These are phyloP conservation scores for Tricholaema leucomelas DNA, from an alignment of 2,113 vertebrate species.

Conservation along the genomic window DNA sequence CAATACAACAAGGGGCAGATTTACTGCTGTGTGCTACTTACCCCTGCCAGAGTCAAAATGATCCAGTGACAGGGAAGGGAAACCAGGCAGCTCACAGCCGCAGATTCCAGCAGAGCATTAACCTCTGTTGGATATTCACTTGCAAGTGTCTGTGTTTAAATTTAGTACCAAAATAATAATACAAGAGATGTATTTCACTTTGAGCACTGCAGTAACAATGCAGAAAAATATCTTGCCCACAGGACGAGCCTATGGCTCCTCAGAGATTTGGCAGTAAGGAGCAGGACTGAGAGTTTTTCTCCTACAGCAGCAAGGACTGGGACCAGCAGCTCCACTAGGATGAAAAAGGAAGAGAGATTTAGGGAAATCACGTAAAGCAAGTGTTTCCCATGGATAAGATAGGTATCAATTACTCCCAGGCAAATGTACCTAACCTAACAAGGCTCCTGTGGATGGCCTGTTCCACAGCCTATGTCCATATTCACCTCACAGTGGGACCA, in stretches of 20 bases:
- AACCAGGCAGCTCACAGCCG: not conserved
- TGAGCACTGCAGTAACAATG: not conserved
- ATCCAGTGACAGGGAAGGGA: not conserved
- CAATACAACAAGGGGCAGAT: not conserved
- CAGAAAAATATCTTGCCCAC: not conserved
- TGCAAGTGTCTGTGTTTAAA: not conserved
- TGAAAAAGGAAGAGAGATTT: not conserved
- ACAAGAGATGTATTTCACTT: not conserved
- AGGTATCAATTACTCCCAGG: not conserved
- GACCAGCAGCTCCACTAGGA: not conserved
- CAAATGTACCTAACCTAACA: not conserved
- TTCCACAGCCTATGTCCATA: not conserved
- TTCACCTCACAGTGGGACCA: not conserved
- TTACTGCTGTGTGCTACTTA: not conserved
- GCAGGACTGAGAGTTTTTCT: not conserved
- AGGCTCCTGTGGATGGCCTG: not conserved
- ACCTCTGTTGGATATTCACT: not conserved
- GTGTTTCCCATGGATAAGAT: not conserved
- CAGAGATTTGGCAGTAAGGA: not conserved
- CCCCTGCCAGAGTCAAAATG: not conserved
- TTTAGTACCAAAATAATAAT: not conserved
- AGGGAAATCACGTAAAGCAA: not conserved
- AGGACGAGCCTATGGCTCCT: accelerated
- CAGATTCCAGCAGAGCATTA: not conserved
- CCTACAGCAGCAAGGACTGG: not conserved